Conservation (phyloP, 2,888 invertebrate species). For the Sclerodermus sp. region DNA sequence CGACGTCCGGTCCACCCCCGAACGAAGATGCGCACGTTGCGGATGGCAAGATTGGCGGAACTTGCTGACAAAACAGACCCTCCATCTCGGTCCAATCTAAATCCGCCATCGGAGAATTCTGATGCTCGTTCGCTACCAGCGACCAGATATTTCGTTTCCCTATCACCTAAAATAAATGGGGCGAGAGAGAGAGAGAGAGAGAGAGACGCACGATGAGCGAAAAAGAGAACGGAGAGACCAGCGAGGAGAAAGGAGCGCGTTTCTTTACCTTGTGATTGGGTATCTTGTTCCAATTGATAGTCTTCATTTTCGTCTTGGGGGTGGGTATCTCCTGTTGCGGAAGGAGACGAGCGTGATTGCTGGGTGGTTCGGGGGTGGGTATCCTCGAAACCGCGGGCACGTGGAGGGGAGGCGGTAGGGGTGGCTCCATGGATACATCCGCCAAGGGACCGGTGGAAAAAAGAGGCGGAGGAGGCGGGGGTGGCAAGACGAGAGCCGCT, state of each 20-base stretch:
- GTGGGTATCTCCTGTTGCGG: constrained; percentile 91
- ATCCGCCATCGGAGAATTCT: constrained; percentile 79
- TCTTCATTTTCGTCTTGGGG: constrained; percentile 96
- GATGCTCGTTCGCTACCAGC: constrained; percentile 80
- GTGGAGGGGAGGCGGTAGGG: constrained; percentile 56
- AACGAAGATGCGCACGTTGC: constrained; percentile 61
- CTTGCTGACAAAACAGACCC: constrained; percentile 90
- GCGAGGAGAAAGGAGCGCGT: no score
- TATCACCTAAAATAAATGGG: no score
- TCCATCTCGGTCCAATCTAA: constrained; percentile 95
- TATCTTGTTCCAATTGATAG: constrained; percentile 97
- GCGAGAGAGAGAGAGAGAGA: no score
- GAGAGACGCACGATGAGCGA: not conserved
- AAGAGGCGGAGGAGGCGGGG: constrained; percentile 56
- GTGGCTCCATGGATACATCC: constrained; percentile 47
- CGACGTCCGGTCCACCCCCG: constrained; percentile 56
- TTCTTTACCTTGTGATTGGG: constrained; percentile 81
- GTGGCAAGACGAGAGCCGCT: constrained; percentile 36
- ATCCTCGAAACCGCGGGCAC: constrained; percentile 47
- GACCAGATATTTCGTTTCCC: constrained; percentile 94
- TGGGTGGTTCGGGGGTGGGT: constrained; percentile 48
- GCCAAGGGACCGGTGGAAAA: constrained; percentile 34
- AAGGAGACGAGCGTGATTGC: constrained; percentile 62
- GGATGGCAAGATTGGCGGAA: constrained; percentile 59
- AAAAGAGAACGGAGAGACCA: no score